These are phyloP conservation scores for Prosapia bicincta DNA, from an alignment of 2,888 invertebrate species.

Conservation along the genomic window DNA sequence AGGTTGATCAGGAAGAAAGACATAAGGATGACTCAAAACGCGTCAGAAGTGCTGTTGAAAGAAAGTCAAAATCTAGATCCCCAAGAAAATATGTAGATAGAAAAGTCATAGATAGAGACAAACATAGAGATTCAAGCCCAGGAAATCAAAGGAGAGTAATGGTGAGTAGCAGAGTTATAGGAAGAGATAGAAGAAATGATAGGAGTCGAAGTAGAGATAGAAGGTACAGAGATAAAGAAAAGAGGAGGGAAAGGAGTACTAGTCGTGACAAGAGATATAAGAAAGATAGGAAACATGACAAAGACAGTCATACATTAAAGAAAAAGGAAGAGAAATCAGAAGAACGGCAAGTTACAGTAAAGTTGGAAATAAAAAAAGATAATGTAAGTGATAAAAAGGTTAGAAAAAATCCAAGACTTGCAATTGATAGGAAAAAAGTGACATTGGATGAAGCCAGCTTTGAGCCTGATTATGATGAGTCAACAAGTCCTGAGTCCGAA, in stretches of 20 bases:
- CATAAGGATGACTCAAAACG: conserved; percentile 19
- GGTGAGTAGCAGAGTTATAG: conserved; percentile 19
- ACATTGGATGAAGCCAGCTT: conserved; percentile 69
- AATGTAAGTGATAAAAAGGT: conserved; percentile 4
- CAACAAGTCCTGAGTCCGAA: conserved; percentile 48
- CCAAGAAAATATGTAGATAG: conserved; percentile 25
- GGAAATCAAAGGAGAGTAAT: conserved; percentile 18
- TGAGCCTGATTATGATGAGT: conserved; percentile 70
- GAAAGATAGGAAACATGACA: conserved; percentile 21
- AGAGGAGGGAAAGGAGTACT: conserved; percentile 21
- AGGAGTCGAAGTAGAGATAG: conserved; percentile 22
- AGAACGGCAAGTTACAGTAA: conserved; percentile 20
- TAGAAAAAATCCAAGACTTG: conserved; percentile 24
- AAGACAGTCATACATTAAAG: background rate
- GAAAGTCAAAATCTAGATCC: conserved; percentile 24
- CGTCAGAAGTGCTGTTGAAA: conserved; percentile 22
- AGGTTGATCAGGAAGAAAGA: conserved; percentile 58
- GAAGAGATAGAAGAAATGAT: conserved; percentile 32
- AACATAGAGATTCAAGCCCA: conserved; percentile 19
- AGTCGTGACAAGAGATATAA: conserved; percentile 21
- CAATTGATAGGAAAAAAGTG: conserved; percentile 24
- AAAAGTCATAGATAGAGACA: conserved; percentile 17
- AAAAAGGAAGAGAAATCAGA: conserved; percentile 24
- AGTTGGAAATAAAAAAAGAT: conserved; percentile 18
- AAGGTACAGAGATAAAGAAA: conserved; percentile 11